Evolutionary conservation across 53 echinoderm and acorn worm species (phyloP), one percentile per base, ranked within the genome.

Genomic region (Henricia sp.): DNA sequence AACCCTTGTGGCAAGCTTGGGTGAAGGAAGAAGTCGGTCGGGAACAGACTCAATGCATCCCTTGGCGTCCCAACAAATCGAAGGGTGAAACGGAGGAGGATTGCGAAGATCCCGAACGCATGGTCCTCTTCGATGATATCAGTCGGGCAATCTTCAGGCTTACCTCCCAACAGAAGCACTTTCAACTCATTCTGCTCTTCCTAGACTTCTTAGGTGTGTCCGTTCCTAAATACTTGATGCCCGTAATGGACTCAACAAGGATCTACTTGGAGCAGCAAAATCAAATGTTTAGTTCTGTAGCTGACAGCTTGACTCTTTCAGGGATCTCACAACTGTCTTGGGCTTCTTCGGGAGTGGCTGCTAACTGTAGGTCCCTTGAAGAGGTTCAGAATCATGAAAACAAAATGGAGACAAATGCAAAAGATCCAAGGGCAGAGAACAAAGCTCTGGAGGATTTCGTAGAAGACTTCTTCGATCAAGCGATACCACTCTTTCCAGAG

Each of bases 81-180:
- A 90, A 90, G 63, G 94, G 90, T 2, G 82, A 92, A 56, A 97
- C 92, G 1, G 92, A 94, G 58, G 97, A 97, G 36, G 94, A 97
- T 69, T 97, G 97, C 73, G 97, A 97, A 43, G 97, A 97, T 77
- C 97, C 97, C 4, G 97, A 97, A 17, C 85, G 96, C 13, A 84
- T 97, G 88, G 97, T 97, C 27, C 80, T 97, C 39, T 92, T 94
- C 63, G 97, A 97, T 66, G 97, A 97, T 73, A 88, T 97, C 82
- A 92, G 92, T 76, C 82, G 82, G 8, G 85, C 77, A 34, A 84
- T 97, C 10, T 88, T 94, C 74, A 92, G 83, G 65, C 77, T 94
- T 25, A 85, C 57, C 27, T 46, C 91, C 29, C 71, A 28, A 32
- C 46, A 87, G 41, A 41, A 83, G 17, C 92, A 90, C 19, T 94